phyloP scores from a whole-genome alignment of 2,113 vertebrate genomes.

The Plotosus lineatus region DNA sequence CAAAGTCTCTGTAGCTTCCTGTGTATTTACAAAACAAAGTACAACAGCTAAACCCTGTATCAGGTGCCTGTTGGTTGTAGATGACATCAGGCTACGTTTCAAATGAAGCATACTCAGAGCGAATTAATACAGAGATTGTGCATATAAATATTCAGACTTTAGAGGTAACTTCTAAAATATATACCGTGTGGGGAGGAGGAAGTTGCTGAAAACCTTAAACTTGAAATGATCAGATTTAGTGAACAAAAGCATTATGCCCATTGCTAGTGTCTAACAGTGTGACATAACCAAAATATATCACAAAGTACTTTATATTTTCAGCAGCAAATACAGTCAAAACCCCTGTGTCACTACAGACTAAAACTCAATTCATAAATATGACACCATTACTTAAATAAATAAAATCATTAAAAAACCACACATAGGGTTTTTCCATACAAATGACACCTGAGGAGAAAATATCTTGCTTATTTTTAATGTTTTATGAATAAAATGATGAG shows the following conservation, averaged over 20 bases:
- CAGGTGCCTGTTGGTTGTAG: conserved; percentile 32
- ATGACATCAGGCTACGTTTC: conserved; percentile 9
- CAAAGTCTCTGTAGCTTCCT: neutral
- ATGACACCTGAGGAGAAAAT: neutral
- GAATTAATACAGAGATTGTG: neutral
- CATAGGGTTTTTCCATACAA: neutral
- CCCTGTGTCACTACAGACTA: neutral
- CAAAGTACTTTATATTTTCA: neutral
- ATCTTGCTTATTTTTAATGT: neutral
- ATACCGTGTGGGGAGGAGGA: neutral
- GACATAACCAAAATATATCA: neutral
- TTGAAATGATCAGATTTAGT: neutral
- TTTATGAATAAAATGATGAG: neutral
- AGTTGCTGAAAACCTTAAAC: neutral
- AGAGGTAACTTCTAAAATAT: conserved; percentile 6
- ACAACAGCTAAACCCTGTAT: neutral
- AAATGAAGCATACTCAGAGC: neutral
- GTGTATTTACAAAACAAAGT: neutral
- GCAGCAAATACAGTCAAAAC: neutral
- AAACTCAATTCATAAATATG: no score
- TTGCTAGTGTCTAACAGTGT: neutral
- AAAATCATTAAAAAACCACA: neutral
- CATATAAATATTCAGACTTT: neutral
- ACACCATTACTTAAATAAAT: neutral
- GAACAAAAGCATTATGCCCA: neutral